Conservation (phyloP, 2,797 vertebrate species). For the Xyrichtys novacula region DNA sequence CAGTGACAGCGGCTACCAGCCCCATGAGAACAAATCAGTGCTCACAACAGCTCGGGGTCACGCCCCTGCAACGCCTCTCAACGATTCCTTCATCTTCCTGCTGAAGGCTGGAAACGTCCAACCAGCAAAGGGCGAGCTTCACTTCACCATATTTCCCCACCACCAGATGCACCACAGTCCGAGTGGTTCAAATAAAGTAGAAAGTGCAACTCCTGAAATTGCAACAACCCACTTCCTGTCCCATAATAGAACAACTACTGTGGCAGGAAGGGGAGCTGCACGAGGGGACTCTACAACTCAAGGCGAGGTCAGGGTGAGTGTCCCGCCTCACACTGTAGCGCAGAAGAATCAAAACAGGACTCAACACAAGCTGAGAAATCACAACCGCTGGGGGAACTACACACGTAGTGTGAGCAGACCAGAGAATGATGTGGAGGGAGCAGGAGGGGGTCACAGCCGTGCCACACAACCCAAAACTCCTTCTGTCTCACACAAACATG, state of each 20-base stretch:
- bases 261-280: constrained; percentile 37
- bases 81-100: constrained; percentile 91
- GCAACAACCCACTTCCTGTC: constrained; percentile 36
- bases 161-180: constrained; percentile 71
- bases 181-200: constrained; percentile 50
- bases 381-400: constrained; percentile 77
- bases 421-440: constrained; percentile 24
- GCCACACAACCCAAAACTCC: constrained; percentile 47
- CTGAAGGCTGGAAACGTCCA: constrained; percentile 90
- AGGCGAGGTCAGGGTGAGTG: neutral
- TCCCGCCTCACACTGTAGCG: constrained; percentile 62
- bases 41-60: constrained; percentile 58
- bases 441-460: constrained; percentile 29
- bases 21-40: constrained; percentile 66
- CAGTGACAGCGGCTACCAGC: constrained; percentile 71
- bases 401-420: constrained; percentile 56
- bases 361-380: constrained; percentile 65
- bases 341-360: constrained; percentile 76
- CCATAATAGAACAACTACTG: constrained; percentile 59
- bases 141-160: constrained; percentile 87
- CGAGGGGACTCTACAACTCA: constrained; percentile 30
- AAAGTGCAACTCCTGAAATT: constrained; percentile 48
- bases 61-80: constrained; percentile 74
- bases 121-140: constrained; percentile 86
- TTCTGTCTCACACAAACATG: constrained; percentile 44